Evolutionary conservation across 2,888 invertebrate genomes (phyloP).

Genomic region (Callosobruchus maculatus): DNA sequence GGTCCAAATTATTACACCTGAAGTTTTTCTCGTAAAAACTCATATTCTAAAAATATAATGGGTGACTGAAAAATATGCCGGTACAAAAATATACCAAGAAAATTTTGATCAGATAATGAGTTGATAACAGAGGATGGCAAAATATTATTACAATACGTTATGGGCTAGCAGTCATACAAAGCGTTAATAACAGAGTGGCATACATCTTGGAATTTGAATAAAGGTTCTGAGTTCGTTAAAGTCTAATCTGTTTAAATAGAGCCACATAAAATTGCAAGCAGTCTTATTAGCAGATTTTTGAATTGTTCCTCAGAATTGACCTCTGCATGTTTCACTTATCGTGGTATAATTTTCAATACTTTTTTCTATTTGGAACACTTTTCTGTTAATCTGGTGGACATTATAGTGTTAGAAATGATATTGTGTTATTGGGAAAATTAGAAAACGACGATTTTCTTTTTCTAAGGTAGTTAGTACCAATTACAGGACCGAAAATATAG

Average conservation of each 20-base stretch:
- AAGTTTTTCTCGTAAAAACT: neutral
- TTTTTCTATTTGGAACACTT: too few species aligned
- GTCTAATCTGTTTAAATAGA: conserved; percentile 31
- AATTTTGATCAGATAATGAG: too few species aligned
- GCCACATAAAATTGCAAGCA: conserved; percentile 31
- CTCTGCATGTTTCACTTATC: too few species aligned
- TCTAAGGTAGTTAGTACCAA: too few species aligned
- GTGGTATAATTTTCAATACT: too few species aligned
- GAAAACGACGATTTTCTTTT: too few species aligned
- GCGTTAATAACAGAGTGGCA: neutral
- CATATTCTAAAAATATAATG: neutral
- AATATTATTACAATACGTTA: neutral
- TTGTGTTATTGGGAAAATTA: too few species aligned
- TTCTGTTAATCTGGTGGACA: too few species aligned
- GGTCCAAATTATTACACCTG: neutral
- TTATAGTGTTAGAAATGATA: too few species aligned
- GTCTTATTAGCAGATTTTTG: neutral
- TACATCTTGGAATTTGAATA: conserved; percentile 30
- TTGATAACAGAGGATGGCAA: neutral
- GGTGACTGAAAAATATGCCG: neutral
- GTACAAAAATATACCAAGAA: neutral
- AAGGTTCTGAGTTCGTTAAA: conserved; percentile 16
- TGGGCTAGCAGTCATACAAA: neutral
- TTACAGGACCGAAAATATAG: too few species aligned
- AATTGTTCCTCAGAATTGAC: neutral